Evolutionary conservation across 2,888 invertebrate species (phyloP), one percentile per base, ranked within the genome.

Genomic region (Philopedon plagiatum): DNA sequence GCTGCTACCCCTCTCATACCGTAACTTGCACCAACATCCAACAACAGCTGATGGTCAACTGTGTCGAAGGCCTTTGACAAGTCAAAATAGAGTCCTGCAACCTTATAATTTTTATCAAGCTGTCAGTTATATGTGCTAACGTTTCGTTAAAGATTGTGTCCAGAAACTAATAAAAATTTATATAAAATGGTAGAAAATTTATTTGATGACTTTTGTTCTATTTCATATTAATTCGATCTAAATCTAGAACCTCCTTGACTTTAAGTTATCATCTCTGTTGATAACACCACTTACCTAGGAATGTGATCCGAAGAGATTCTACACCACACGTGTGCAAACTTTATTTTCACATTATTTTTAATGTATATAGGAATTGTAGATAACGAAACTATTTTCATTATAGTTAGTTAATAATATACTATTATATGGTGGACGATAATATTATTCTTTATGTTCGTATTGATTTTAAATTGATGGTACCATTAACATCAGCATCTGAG

Each of bases 271-370:
- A 63, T 71, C 57, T 46, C 32, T 39, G 39, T 44, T 58, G 71
- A 71, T 65, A 71, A 65, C 56, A 41, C 60, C 71, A 71, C 64
- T 71, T 64, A 57, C 64, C 32, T 60, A 56, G 71, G 71, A 71
- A 71, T 71, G 71, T 41, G 51, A 71, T 57, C 63, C 51, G 64
- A 65, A 65, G 51, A 71, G 71, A 71, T 71, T 64, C 51, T 71
- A 54, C 26, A 39, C 58, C 41, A 58, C 58, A 64, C 71, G 71
- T 64, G 71, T 57, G 54, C 64, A 15, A 57, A n/a, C 62, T 62
- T 56, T 21, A 57, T 34, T 15, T 60, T 41, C 41, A 11, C 61
- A 46, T 46, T 29, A 61, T 46, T 46, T 61, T 32, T 44, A 61
- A 46, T 21, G n/a, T n/a, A 1, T 15, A 46, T 8, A 19, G 19